Conservation (phyloP, 2,113 vertebrate genomes). For the Collichthys lucidus region DNA sequence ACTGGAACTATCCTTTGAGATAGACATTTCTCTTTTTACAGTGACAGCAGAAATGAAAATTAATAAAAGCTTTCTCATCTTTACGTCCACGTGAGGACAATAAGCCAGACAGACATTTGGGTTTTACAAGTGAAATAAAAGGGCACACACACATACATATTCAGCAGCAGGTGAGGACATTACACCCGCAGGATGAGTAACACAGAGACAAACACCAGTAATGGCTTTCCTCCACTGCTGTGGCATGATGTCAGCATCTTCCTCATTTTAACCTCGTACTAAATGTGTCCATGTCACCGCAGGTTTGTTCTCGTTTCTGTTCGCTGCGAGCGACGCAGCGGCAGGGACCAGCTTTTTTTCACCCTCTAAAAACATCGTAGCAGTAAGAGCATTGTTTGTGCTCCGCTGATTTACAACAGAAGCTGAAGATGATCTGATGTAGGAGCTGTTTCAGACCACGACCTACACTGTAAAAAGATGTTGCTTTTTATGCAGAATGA, state of each 20-base stretch:
- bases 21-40: not conserved
- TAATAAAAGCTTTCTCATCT: not conserved
- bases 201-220: slow-evolving; percentile 44
- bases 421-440: slow-evolving; percentile 40
- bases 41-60: not conserved
- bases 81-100: slow-evolving; percentile 4
- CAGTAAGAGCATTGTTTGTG: slow-evolving; percentile 45
- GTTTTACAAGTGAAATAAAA: slow-evolving; percentile 25
- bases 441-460: slow-evolving; percentile 11
- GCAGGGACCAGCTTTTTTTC: slow-evolving; percentile 24
- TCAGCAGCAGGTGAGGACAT: slow-evolving; percentile 27
- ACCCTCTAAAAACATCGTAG: slow-evolving; percentile 30
- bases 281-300: slow-evolving; percentile 55
- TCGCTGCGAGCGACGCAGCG: slow-evolving; percentile 20
- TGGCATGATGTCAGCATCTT: slow-evolving; percentile 38
- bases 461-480: not conserved
- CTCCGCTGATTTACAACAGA: slow-evolving; percentile 44
- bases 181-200: slow-evolving; percentile 30
- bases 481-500: not conserved
- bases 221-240: slow-evolving; percentile 29
- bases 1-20: not conserved
- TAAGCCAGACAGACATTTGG: slow-evolving; percentile 3
- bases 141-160: slow-evolving; percentile 1
- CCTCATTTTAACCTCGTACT: slow-evolving; percentile 53
- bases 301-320: slow-evolving; percentile 51